Evolutionary conservation across 2,113 vertebrate species (phyloP), one percentile per base, ranked within the genome.

Genomic region (Condylura cristata): DNA sequence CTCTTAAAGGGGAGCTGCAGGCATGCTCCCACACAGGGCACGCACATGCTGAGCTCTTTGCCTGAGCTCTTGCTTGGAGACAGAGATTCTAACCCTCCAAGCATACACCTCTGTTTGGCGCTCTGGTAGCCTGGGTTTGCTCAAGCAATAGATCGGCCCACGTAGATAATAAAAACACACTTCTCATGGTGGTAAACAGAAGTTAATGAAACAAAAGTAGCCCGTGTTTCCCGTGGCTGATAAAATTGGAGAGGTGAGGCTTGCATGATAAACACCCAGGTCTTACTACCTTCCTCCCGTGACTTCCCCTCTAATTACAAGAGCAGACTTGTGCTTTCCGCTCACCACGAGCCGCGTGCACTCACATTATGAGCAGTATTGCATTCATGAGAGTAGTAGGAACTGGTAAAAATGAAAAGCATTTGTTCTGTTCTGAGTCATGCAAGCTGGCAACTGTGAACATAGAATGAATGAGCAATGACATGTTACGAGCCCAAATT

Each of bases 181-280:
- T 46, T 94, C 65, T 94, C 51, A 65, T 3, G 26, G 41, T 37
- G 68, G 24, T 83, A 78, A 86, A 75, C 83, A 89, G 83, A 91
- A 94, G n/a, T 30, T 26, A 28, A n/a, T 68, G 72, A 90, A 75
- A 91, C 30, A 90, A 41, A 94, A 85, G 81, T 53, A 76, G 32
- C 56, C 11, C 9, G 65, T 24, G 72, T 32, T 53, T 82, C 86
- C 89, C 65, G 74, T n/a, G 18, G 16, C 46, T 28, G 39, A 41
- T 60, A 70, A 22, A 74, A 53, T 14, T 39, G 44, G 58, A 79
- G 44, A 60, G 32, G 37, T 79, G 70, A 41, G 39, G 14, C 58
- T 93, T 74, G 39, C 4, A 46, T 70, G 37, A 72, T 58, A 56
- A 88, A 93, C 12, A 53, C 18, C 20, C 39, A 22, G 5, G 48